Evolutionary conservation across 2,888 invertebrate species (phyloP).

Genomic region (Prosopocoilus inquinatus): DNA sequence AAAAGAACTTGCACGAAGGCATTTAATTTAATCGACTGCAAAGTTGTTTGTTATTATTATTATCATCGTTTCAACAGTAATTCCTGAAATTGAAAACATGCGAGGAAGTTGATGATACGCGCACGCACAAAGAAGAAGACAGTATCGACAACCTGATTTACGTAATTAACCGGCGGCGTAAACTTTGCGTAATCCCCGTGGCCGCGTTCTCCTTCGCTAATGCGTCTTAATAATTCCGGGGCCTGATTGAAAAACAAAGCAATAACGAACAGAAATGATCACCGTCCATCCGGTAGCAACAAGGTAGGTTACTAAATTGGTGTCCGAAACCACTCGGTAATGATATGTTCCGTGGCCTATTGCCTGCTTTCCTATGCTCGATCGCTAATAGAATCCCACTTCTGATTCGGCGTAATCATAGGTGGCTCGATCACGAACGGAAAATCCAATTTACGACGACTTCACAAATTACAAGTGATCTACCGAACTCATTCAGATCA

Average conservation of each 20-base stretch:
- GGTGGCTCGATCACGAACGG: conserved; percentile 26
- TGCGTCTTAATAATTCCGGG: neutral
- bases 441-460: conserved; percentile 27
- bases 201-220: conserved; percentile 8
- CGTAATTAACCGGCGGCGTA: too few relatives aligned
- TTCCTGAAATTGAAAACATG: too few relatives aligned
- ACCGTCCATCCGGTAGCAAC: conserved; percentile 31
- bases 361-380: conserved; percentile 25
- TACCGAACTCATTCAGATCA: conserved; percentile 20
- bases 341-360: conserved; percentile 27
- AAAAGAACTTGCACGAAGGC: too few relatives aligned
- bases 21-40: too few relatives aligned
- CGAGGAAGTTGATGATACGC: too few relatives aligned
- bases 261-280: conserved; percentile 18
- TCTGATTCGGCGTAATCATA: conserved; percentile 30
- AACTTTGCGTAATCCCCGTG: too few relatives aligned
- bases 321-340: conserved; percentile 33
- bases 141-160: too few relatives aligned
- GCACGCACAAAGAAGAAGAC: too few relatives aligned
- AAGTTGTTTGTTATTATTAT: too few relatives aligned
- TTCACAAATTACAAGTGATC: conserved; percentile 24
- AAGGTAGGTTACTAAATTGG: conserved; percentile 31
- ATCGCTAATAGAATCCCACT: conserved; percentile 29
- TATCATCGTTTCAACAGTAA: too few relatives aligned
- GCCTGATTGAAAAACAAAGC: conserved; percentile 18